A percentile compares a stretch with the other conserved stretches of the same genome.
Conservation (phyloP, 2,888 invertebrate genomes). For the Brenthis hecate region DNA sequence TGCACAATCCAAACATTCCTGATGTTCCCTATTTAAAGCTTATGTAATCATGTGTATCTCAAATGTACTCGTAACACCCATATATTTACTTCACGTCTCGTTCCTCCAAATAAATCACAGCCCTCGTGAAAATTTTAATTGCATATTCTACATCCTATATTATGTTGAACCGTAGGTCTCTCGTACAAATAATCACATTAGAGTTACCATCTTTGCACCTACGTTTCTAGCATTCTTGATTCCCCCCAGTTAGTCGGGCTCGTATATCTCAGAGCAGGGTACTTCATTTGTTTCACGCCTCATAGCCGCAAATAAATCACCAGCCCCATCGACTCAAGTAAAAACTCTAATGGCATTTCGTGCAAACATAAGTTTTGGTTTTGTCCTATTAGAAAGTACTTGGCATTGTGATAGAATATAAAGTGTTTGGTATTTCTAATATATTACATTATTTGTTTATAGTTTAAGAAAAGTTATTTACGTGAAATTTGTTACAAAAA, state of each 20-base stretch:
- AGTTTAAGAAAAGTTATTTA: no score
- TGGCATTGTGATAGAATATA: not conserved
- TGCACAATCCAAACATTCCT: slow-evolving; percentile 35
- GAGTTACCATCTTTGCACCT: slow-evolving; percentile 35
- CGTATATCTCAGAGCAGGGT: slow-evolving; percentile 70
- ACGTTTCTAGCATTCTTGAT: slow-evolving; percentile 38
- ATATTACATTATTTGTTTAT: no score
- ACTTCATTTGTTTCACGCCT: slow-evolving; percentile 79
- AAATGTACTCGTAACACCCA: slow-evolving; percentile 16
- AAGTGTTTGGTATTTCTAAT: not conserved
- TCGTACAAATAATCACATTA: slow-evolving; percentile 28
- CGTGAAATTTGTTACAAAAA: no score
- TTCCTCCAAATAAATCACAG: slow-evolving; percentile 9
- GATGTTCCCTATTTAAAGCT: slow-evolving; percentile 38
- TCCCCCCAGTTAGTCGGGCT: slow-evolving; percentile 60
- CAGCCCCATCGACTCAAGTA: slow-evolving; percentile 57
- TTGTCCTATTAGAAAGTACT: slow-evolving; percentile 31
- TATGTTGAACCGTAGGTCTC: slow-evolving; percentile 15
- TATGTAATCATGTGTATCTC: not conserved
- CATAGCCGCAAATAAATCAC: slow-evolving; percentile 81
- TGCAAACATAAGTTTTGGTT: slow-evolving; percentile 36
- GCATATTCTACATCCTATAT: slow-evolving; percentile 10
- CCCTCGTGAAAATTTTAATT: slow-evolving; percentile 16
- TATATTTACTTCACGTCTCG: slow-evolving; percentile 7
- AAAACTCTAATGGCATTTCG: slow-evolving; percentile 60